These are phyloP conservation scores for Brachyptera putata DNA, from an alignment of 2,888 invertebrate species.

Conservation along the genomic window DNA sequence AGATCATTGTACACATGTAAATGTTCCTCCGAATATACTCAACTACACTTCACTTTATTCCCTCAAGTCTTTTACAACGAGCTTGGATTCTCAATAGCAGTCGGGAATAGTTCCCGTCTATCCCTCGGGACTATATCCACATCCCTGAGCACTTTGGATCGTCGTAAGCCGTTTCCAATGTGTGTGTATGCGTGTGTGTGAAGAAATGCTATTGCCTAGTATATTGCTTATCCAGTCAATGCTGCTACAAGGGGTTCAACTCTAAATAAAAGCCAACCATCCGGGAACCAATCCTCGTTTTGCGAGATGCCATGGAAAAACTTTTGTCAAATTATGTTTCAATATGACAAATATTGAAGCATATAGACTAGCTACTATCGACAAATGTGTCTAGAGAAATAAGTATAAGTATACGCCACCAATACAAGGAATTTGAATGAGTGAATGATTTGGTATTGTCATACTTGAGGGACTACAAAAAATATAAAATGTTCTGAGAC, in stretches of 20 bases:
- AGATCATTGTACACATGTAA: slow-evolving; percentile 17
- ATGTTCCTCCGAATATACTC: slow-evolving; percentile 12
- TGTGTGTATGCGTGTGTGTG: not conserved
- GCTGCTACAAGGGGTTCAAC: slow-evolving; percentile 7
- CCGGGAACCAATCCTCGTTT: slow-evolving; percentile 15
- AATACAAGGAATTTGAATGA: no score
- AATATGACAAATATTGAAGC: slow-evolving; percentile 14
- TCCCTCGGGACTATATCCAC: not conserved
- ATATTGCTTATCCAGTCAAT: slow-evolving; percentile 15
- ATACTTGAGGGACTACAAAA: no score
- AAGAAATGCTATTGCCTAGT: slow-evolving; percentile 14
- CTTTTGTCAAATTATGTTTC: slow-evolving; percentile 17
- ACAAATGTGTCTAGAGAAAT: no score
- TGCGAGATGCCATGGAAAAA: slow-evolving; percentile 4
- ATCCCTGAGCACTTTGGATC: slow-evolving; percentile 20
- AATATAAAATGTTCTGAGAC: no score
- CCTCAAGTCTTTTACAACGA: not conserved
- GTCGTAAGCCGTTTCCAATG: slow-evolving; percentile 10
- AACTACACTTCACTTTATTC: slow-evolving; percentile 7
- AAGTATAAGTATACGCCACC: no score
- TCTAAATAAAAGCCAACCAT: not conserved
- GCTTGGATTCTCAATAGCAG: slow-evolving; percentile 6
- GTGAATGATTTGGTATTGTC: no score
- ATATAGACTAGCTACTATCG: no score
- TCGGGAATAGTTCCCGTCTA: slow-evolving; percentile 6